A percentile compares a stretch with the other conserved stretches of the same genome.
Evolutionary conservation across 2,888 invertebrate species (phyloP).

Genomic region (Anodontia alba): DNA sequence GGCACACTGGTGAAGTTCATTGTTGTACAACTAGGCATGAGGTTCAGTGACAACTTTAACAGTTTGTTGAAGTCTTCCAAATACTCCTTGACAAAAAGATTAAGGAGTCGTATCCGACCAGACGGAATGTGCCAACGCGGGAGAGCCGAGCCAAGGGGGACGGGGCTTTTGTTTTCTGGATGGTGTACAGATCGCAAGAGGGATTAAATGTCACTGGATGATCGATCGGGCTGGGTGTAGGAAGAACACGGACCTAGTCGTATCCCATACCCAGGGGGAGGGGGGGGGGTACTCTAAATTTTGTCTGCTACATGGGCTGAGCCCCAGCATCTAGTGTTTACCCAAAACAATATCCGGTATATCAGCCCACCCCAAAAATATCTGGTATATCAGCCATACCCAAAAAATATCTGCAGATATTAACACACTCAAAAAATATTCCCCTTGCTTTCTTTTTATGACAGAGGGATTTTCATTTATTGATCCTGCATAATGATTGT

Average conservation of each 20-base stretch:
- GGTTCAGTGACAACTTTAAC: constrained; percentile 5
- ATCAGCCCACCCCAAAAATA: neutral
- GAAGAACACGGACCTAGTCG: neutral
- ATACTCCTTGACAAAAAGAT: neutral
- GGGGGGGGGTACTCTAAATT: too few species aligned
- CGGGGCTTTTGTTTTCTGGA: neutral
- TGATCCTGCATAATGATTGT: too few species aligned
- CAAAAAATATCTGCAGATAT: too few species aligned
- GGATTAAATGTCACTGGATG: too few species aligned
- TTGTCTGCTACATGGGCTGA: too few species aligned
- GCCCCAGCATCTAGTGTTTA: too few species aligned
- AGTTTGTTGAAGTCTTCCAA: neutral
- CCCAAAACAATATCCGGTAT: neutral
- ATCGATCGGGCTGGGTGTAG: constrained; percentile 5
- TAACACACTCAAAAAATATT: too few species aligned
- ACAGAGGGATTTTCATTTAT: neutral
- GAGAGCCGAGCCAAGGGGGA: constrained; percentile 3
- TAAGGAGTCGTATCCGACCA: neutral
- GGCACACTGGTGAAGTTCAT: neutral
- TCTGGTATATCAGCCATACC: neutral
- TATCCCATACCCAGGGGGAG: neutral
- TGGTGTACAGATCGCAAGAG: constrained; percentile 13
- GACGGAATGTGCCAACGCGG: constrained; percentile 11
- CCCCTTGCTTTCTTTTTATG: too few species aligned
- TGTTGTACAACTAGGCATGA: constrained; percentile 4